Evolutionary conservation across 2,113 vertebrate species (phyloP).

Genomic region (Notiomystis cincta): DNA sequence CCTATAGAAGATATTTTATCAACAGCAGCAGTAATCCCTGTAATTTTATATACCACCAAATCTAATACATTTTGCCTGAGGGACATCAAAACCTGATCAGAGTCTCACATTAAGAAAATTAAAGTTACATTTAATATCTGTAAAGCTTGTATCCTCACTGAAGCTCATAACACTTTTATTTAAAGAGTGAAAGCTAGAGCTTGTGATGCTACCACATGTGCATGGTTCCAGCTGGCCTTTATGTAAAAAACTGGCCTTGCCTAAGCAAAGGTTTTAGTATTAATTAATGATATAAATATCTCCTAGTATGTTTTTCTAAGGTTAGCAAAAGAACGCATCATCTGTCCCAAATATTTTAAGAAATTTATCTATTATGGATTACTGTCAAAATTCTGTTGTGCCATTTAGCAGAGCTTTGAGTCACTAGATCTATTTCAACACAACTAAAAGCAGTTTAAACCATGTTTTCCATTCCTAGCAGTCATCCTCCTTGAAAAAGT

Average conservation of each 20-base stretch:
- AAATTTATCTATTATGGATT: background rate
- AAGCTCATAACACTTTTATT: background rate
- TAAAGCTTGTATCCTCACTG: background rate
- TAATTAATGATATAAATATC: background rate
- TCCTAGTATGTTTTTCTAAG: background rate
- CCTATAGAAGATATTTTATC: background rate
- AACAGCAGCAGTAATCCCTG: background rate
- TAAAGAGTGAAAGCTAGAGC: background rate
- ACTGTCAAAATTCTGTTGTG: background rate
- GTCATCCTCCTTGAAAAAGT: background rate
- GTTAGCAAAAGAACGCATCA: background rate
- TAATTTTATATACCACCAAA: background rate
- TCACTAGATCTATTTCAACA: slow-evolving; percentile 17
- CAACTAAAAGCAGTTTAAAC: background rate
- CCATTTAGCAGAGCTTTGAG: slow-evolving; percentile 6
- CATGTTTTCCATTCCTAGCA: background rate
- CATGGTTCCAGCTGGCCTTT: background rate
- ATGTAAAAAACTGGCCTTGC: background rate
- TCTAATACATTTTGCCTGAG: background rate
- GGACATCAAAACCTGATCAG: background rate
- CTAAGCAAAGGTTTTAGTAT: background rate
- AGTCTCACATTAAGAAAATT: background rate
- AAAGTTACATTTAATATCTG: background rate
- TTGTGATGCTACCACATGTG: background rate
- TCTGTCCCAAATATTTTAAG: background rate